Evolutionary conservation across 2,113 vertebrate species (phyloP).

Genomic region (Carassius auratus): DNA sequence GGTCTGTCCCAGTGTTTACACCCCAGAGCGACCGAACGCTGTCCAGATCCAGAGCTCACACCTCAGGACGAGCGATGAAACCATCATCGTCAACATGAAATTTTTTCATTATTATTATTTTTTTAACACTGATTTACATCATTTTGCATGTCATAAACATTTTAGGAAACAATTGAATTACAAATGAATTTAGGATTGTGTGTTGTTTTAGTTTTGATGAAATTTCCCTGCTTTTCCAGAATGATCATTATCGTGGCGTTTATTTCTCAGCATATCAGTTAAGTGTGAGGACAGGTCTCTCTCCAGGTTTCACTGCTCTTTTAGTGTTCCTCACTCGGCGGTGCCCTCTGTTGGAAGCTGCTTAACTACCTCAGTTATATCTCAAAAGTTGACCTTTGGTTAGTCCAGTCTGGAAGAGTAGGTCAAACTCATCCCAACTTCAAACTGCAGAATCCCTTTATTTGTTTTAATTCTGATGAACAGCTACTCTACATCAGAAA

Average conservation of each 20-base stretch:
- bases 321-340: background rate
- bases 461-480: background rate
- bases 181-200: no score
- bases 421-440: background rate
- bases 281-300: no score
- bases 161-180: no score
- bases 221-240: no score
- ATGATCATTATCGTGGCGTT: no score
- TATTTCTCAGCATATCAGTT: no score
- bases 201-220: no score
- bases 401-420: background rate
- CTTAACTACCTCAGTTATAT: background rate
- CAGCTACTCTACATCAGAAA: background rate
- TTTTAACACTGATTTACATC: no score
- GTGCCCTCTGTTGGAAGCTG: conserved; percentile 11
- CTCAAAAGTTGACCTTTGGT: background rate
- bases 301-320: no score
- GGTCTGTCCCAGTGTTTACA: conserved; percentile 47
- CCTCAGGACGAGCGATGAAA: background rate
- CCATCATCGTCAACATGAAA: background rate
- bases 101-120: no score
- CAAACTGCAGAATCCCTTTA: background rate
- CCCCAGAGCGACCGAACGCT: background rate
- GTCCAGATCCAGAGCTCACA: conserved; percentile 14
- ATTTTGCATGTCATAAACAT: no score